Percentiles rank a stretch among this genome's conserved stretches.
These are phyloP conservation scores for Menura novaehollandiae DNA, from an alignment of 2,113 vertebrate species.

Conservation along the genomic window DNA sequence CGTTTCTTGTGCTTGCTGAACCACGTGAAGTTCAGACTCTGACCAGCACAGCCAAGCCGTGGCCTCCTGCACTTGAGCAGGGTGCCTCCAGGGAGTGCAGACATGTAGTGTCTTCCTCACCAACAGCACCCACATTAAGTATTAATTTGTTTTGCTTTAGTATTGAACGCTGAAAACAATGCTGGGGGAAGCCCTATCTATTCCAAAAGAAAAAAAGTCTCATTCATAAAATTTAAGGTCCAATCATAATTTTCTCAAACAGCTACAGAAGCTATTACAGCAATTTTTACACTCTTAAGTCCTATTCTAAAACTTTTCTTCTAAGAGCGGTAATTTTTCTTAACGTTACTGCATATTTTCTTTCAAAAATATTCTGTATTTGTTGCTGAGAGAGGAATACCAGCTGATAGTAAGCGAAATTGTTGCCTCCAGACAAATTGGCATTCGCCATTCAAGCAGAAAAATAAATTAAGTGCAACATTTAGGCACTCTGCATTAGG, in stretches of 20 bases:
- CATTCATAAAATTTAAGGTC: neutral
- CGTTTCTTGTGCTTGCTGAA: neutral
- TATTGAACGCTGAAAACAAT: neutral
- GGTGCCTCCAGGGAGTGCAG: neutral
- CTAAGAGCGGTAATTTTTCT: neutral
- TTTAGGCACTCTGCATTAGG: conserved; percentile 24
- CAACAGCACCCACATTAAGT: neutral
- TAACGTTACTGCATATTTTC: neutral
- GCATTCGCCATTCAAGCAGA: conserved; percentile 52
- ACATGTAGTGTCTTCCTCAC: neutral
- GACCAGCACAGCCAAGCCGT: neutral
- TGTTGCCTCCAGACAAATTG: conserved; percentile 51
- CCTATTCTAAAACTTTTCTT: conserved; percentile 10
- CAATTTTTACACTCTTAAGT: neutral
- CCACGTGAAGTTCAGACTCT: neutral
- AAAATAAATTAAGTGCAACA: conserved; percentile 69
- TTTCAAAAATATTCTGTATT: neutral
- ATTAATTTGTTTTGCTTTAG: neutral
- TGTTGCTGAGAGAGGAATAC: conserved; percentile 18
- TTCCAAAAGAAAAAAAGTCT: neutral
- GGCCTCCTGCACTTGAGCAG: neutral
- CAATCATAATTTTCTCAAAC: neutral
- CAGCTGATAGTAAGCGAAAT: conserved; percentile 15
- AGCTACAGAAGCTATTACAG: neutral
- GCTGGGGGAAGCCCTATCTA: neutral